phyloP scores from a whole-genome alignment of 1,140 invertebrate species.

The Coelopa frigida region DNA sequence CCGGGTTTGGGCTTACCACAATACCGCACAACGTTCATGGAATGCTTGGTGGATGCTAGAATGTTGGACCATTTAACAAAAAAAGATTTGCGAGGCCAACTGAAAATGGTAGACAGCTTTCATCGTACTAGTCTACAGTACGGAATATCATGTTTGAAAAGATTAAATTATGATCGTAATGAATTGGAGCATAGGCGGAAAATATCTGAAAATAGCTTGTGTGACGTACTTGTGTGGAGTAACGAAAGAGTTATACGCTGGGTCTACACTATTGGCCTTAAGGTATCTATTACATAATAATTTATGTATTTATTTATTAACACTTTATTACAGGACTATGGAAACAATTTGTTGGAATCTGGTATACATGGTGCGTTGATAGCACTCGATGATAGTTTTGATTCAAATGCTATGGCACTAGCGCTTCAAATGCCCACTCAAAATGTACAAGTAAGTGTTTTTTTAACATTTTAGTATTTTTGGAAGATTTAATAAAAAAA shows the following conservation, averaged over 20 bases:
- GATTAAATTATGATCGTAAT: slow-evolving; percentile 95
- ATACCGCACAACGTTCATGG: slow-evolving; percentile 98
- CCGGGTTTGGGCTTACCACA: slow-evolving; percentile 90
- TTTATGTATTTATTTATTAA: background rate
- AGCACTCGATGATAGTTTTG: slow-evolving; percentile 95
- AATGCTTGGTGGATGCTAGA: slow-evolving; percentile 97
- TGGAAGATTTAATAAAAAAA: too few relatives aligned
- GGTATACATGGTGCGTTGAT: slow-evolving; percentile 97
- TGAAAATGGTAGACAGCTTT: slow-evolving; percentile 99
- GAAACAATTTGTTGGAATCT: slow-evolving; percentile 90
- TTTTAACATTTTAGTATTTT: too few relatives aligned
- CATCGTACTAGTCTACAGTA: slow-evolving; percentile 99
- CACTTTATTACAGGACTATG: slow-evolving; percentile 71
- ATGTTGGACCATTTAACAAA: slow-evolving; percentile 99
- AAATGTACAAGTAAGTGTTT: slow-evolving; percentile 78
- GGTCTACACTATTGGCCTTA: slow-evolving; percentile 87
- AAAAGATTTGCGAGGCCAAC: slow-evolving; percentile 92
- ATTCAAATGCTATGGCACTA: slow-evolving; percentile 90
- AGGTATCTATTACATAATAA: too few relatives aligned
- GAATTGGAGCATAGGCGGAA: slow-evolving; percentile 85
- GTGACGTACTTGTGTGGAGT: slow-evolving; percentile 97
- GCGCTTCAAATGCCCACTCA: slow-evolving; percentile 96
- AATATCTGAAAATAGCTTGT: slow-evolving; percentile 74
- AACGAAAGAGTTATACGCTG: slow-evolving; percentile 97
- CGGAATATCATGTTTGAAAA: slow-evolving; percentile 95